phyloP scores from a whole-genome alignment of 2,113 vertebrate species.

The Trichechus manatus region DNA sequence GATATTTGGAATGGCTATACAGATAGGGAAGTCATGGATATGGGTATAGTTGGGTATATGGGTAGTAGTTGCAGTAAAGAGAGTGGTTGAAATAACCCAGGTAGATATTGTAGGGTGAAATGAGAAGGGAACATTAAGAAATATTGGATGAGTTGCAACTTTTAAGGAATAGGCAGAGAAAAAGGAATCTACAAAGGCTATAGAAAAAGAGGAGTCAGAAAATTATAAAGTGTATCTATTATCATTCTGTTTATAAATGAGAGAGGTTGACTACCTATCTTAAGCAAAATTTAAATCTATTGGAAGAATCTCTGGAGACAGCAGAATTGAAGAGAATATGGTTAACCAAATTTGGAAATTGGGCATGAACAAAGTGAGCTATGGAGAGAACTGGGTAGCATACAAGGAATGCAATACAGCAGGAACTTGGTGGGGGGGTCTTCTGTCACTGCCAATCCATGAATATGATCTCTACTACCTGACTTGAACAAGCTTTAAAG shows the following conservation, averaged over 20 bases:
- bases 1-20: background rate
- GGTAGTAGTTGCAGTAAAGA: background rate
- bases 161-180: background rate
- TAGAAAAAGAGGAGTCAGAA: background rate
- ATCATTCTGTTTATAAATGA: background rate
- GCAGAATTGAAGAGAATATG: background rate
- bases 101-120: background rate
- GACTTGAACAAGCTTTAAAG: background rate
- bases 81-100: background rate
- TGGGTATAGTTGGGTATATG: background rate
- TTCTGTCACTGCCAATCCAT: background rate
- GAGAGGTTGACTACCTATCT: background rate
- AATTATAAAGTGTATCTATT: background rate
- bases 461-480: background rate
- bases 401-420: background rate
- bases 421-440: background rate
- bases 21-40: background rate
- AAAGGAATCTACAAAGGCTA: background rate
- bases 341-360: background rate
- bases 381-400: background rate
- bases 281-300: conserved; percentile 1
- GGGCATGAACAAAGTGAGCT: background rate
- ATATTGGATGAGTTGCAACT: background rate
- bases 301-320: background rate
- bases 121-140: background rate